Evolutionary conservation across 2,797 vertebrate genomes (phyloP), one percentile per base, ranked within the genome.

Genomic region (Decapterus maruadsi): DNA sequence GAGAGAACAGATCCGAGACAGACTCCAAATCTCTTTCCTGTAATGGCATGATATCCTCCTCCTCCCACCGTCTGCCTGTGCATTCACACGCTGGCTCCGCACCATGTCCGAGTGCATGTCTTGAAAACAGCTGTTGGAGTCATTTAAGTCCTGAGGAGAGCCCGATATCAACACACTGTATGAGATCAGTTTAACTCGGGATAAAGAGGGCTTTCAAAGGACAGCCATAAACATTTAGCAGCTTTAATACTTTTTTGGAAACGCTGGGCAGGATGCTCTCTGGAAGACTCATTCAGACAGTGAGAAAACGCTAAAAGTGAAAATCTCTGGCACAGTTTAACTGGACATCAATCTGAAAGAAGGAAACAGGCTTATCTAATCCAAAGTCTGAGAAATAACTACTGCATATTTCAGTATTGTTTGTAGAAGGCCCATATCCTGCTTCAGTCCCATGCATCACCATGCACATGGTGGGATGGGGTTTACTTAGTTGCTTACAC

Each of bases 1-100:
- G 81, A 82, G 72, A 78, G 72, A 83, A 82, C 72, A 67, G 63
- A 77, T 67, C 67, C 51, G 67, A 89, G 85, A 75, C 75, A 70
- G 77, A 72, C 81, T 89, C 86, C 80, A 84, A 88, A 87, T 86
- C 86, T 86, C 79, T 84, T 83, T 83, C 72, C 87, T 88, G 83
- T 87, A 90, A 90, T 83, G 82, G 73, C 58, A 84, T 68, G 83
- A 85, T 75, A 80, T 69, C 78, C 77, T 75, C 68, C 86, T 80
- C 71, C 45, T 26, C 26, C 26, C 26, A 26, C 45, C 10, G 29
- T 78, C 81, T 75, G 79, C 83, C 76, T 79, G 75, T 78, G 63
- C 51, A 80, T 82, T 77, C 77, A 72, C 78, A 73, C 45, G 55
- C 75, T 68, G 81, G 72, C 84, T 87, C 78, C 51, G 77, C 50